A percentile compares a stretch with the other conserved stretches of the same genome.
Evolutionary conservation across 2,888 invertebrate genomes (phyloP).

Genomic region (Chaetogeoica ovagalla): DNA sequence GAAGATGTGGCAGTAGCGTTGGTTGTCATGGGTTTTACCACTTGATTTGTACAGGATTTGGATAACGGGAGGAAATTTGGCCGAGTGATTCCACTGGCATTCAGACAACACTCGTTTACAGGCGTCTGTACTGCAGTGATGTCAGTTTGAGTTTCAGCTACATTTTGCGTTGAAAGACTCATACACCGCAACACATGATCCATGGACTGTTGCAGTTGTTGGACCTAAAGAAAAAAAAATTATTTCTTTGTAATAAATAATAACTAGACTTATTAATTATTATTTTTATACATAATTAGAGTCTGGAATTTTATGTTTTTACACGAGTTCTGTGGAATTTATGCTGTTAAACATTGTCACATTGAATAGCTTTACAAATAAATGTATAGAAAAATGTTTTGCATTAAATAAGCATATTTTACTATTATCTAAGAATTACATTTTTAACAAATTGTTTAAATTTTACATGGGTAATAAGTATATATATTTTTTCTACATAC

Average conservation of each 20-base stretch:
- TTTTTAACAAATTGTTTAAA: too few relatives aligned
- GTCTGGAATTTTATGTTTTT: too few relatives aligned
- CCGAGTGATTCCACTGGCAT: not conserved
- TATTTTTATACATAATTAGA: too few relatives aligned
- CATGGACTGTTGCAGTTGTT: constrained; percentile 78
- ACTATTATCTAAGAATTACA: too few relatives aligned
- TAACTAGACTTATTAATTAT: not conserved
- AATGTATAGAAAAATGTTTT: too few relatives aligned
- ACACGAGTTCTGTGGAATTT: too few relatives aligned
- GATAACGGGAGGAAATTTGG: constrained; percentile 43
- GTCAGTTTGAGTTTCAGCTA: constrained; percentile 73
- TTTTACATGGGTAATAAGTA: too few relatives aligned
- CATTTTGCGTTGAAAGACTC: constrained; percentile 67
- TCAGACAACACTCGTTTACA: constrained; percentile 57
- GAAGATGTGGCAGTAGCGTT: constrained; percentile 17
- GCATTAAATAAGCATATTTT: too few relatives aligned
- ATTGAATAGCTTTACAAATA: too few relatives aligned
- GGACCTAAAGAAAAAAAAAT: constrained; percentile 64
- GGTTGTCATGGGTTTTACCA: not conserved
- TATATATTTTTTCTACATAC: too few relatives aligned
- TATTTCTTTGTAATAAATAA: not conserved
- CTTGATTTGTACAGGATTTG: constrained; percentile 26
- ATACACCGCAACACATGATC: constrained; percentile 75
- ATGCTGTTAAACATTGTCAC: too few relatives aligned
- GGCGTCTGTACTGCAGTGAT: constrained; percentile 78